Evolutionary conservation across 2,113 vertebrate genomes (phyloP).

Genomic region (Aythya baeri): DNA sequence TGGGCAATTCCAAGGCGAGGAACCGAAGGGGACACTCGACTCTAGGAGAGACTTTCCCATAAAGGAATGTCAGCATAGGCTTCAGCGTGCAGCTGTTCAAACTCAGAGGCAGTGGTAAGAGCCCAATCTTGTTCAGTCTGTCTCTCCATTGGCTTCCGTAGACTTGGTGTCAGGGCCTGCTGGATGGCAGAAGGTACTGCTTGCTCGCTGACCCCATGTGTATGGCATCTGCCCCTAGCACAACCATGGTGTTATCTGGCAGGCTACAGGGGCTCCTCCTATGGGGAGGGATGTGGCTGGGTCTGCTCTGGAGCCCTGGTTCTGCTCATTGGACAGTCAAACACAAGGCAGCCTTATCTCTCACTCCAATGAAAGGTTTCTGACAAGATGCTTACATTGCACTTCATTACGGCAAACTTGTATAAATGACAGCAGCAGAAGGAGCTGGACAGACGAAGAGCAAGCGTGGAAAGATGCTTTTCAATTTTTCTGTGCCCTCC

Average conservation of each 20-base stretch:
- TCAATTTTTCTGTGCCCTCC: neutral
- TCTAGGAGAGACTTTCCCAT: neutral
- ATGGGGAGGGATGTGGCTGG: neutral
- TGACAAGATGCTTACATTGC: neutral
- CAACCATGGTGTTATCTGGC: neutral
- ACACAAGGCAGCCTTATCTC: neutral
- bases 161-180: neutral
- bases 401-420: neutral
- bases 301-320: neutral
- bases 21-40: neutral
- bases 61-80: too few relatives aligned
- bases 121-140: neutral
- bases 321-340: neutral
- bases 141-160: neutral
- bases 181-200: neutral
- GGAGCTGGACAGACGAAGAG: neutral
- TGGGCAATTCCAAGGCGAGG: neutral
- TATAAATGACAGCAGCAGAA: neutral
- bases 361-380: neutral
- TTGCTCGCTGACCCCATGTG: neutral
- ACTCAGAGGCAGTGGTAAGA: neutral
- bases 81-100: neutral
- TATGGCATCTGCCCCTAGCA: neutral
- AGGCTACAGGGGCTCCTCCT: neutral
- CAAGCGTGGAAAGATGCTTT: neutral